Conservation (phyloP, 2,888 invertebrate genomes). For the Cephus pulcher region DNA sequence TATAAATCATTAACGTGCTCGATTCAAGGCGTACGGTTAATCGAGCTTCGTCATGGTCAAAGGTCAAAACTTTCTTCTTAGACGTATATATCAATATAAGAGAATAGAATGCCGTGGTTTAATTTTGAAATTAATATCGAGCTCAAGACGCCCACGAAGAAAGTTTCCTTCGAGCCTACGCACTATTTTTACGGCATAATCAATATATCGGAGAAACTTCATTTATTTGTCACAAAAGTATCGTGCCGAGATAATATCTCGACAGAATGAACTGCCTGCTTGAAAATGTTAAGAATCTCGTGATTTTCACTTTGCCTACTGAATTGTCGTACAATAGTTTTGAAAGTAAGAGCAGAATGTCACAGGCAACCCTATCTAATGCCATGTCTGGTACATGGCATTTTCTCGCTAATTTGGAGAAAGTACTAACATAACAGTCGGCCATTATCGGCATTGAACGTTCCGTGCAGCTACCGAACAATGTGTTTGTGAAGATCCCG, state of each 20-base stretch:
- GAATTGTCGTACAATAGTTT: neutral
- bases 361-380: constrained; percentile 8
- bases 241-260: neutral
- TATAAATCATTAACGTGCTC: neutral
- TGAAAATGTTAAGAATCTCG: neutral
- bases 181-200: neutral
- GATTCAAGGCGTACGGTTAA: neutral
- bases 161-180: neutral
- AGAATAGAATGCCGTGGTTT: neutral
- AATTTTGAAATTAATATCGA: neutral
- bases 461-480: neutral
- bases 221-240: neutral
- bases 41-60: neutral
- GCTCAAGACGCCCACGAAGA: neutral
- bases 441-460: constrained; percentile 41
- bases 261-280: neutral
- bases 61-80: neutral
- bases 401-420: constrained; percentile 11
- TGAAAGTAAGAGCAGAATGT: constrained; percentile 11
- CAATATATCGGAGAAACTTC: neutral
- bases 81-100: neutral
- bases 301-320: neutral
- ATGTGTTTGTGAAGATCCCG: neutral
- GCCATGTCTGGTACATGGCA: neutral
- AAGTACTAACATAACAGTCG: constrained; percentile 32